Percentiles rank a stretch among this genome's conserved stretches.
Conservation (phyloP, 2,888 invertebrate species). For the Drosophila nr. medialis region DNA sequence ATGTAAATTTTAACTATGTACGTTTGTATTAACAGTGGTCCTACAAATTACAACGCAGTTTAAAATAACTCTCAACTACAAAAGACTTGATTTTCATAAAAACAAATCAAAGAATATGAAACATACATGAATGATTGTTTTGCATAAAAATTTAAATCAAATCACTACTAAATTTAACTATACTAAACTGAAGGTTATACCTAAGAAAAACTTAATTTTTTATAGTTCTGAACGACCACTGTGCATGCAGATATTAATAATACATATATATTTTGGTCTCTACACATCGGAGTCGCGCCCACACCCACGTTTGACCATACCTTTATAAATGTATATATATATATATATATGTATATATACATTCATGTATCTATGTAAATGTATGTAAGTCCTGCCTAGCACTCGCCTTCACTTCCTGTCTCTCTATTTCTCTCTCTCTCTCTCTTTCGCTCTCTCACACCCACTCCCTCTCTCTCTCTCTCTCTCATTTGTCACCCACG, state of each 20-base stretch:
- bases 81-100: background rate
- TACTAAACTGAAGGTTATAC: background rate
- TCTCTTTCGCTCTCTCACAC: conserved; percentile 9
- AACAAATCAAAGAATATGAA: background rate
- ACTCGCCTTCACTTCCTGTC: conserved; percentile 43
- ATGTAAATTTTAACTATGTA: background rate
- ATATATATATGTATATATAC: background rate
- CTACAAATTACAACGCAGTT: background rate
- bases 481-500: conserved; percentile 9
- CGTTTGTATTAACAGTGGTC: background rate
- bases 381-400: conserved; percentile 35
- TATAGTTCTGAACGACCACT: background rate
- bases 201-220: background rate
- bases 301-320: conserved; percentile 10
- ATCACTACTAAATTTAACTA: background rate
- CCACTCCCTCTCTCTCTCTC: background rate
- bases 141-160: background rate
- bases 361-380: conserved; percentile 7
- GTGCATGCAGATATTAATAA: background rate
- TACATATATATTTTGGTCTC: conserved; percentile 50
- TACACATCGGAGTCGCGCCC: conserved; percentile 57
- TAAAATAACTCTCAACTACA: background rate
- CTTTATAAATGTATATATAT: conserved; percentile 9
- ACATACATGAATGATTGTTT: background rate
- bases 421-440: conserved; percentile 13